Conservation (phyloP, 2,888 invertebrate genomes). For the Eudemis profundana region DNA sequence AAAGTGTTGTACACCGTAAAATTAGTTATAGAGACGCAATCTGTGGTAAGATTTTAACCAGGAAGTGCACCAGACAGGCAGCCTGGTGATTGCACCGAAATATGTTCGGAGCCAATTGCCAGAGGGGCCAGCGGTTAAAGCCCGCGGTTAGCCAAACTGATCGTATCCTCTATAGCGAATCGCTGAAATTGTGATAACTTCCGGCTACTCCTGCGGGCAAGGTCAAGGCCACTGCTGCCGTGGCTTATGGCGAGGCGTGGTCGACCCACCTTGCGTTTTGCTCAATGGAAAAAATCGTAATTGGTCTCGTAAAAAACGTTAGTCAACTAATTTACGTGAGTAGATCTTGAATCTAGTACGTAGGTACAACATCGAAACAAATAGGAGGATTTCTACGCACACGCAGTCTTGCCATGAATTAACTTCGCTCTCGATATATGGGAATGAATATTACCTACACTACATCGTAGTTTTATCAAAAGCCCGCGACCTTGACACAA, state of each 20-base stretch:
- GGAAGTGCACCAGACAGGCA: conserved; percentile 29
- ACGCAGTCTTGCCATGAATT: conserved; percentile 2
- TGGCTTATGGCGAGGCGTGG: conserved; percentile 64
- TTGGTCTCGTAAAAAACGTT: conserved; percentile 41
- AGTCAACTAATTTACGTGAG: conserved; percentile 2
- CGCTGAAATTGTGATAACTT: conserved; percentile 50
- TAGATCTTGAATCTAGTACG: not conserved
- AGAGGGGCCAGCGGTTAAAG: conserved; percentile 36
- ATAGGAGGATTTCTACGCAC: not conserved
- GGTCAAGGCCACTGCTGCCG: conserved; percentile 57
- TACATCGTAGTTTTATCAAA: conserved; percentile 31
- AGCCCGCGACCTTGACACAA: conserved; percentile 50
- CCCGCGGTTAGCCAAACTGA: conserved; percentile 45
- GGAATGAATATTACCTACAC: conserved; percentile 9
- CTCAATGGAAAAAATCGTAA: conserved; percentile 56
- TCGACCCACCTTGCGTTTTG: conserved; percentile 62
- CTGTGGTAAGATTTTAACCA: conserved; percentile 3
- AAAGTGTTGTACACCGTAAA: too few relatives aligned
- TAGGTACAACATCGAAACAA: not conserved
- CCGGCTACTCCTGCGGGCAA: conserved; percentile 56
- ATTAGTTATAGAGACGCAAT: not conserved
- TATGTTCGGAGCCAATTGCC: conserved; percentile 40
- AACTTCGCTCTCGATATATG: conserved; percentile 24
- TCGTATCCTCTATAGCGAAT: conserved; percentile 50
- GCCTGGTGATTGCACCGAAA: conserved; percentile 28